Evolutionary conservation across 2,888 invertebrate genomes (phyloP).

Genomic region (Cyclophora punctaria): DNA sequence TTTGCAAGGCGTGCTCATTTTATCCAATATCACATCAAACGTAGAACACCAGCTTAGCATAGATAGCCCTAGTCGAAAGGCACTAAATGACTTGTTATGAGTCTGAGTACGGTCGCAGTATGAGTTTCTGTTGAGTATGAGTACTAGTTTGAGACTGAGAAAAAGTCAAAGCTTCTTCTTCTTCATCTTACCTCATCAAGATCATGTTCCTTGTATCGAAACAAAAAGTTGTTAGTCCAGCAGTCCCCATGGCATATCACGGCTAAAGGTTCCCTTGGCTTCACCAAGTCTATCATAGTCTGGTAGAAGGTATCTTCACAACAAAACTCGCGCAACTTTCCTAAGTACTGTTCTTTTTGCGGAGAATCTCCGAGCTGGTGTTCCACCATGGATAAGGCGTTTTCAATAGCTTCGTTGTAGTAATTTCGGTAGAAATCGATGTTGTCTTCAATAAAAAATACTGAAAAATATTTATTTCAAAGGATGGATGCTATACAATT

Average conservation of each 20-base stretch:
- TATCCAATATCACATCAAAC: too few relatives aligned
- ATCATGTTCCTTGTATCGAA: slow-evolving; percentile 72
- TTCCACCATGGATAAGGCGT: slow-evolving; percentile 79
- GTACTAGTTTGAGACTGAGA: too few relatives aligned
- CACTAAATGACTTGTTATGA: too few relatives aligned
- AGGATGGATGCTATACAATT: too few relatives aligned
- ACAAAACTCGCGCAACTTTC: slow-evolving; percentile 76
- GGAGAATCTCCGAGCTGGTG: slow-evolving; percentile 49
- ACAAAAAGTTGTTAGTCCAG: slow-evolving; percentile 84
- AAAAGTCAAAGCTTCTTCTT: slow-evolving; percentile 7
- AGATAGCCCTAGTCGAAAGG: too few relatives aligned
- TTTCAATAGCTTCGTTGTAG: slow-evolving; percentile 77
- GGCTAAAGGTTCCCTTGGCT: slow-evolving; percentile 77
- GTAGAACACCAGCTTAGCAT: too few relatives aligned
- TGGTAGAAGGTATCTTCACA: slow-evolving; percentile 78
- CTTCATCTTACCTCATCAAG: slow-evolving; percentile 64
- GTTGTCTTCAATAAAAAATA: slow-evolving; percentile 78
- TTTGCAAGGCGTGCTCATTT: too few relatives aligned
- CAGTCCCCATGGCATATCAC: slow-evolving; percentile 85
- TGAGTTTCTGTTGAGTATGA: too few relatives aligned
- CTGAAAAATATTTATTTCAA: slow-evolving; percentile 27
- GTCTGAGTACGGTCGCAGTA: too few relatives aligned
- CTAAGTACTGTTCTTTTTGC: slow-evolving; percentile 70
- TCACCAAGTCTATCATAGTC: slow-evolving; percentile 79
- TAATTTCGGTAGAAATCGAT: slow-evolving; percentile 81